Conservation (phyloP, 2,113 vertebrate species). For the Drymodes brunneopygia region DNA sequence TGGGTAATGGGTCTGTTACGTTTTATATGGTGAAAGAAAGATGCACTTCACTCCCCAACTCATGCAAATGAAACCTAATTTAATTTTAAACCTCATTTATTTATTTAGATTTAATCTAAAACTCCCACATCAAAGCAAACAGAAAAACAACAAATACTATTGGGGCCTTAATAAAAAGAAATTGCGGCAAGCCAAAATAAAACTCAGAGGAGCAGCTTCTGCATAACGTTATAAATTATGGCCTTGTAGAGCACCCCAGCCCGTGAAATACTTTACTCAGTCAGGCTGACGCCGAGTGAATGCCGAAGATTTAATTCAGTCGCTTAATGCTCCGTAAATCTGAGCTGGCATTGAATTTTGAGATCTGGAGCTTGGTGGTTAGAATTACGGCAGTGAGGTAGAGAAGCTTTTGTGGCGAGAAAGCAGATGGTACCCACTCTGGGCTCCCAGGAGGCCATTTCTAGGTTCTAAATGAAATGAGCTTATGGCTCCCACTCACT, state of each 20-base stretch:
- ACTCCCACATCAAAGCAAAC: conserved; percentile 64
- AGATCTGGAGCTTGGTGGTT: conserved; percentile 37
- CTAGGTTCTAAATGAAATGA: conserved; percentile 55
- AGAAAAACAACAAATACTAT: conserved; percentile 55
- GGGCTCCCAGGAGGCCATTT: conserved; percentile 34
- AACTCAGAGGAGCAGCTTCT: conserved; percentile 52
- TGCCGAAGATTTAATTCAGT: conserved; percentile 61
- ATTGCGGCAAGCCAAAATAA: conserved; percentile 54
- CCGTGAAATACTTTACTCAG: conserved; percentile 61
- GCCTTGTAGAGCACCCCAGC: conserved; percentile 56
- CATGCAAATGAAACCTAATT: conserved; percentile 45
- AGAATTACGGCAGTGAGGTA: conserved; percentile 10
- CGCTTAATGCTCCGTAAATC: conserved; percentile 52
- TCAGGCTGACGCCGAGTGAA: conserved; percentile 43
- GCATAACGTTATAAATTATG: conserved; percentile 56
- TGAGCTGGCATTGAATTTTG: conserved; percentile 34
- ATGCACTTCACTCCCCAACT: not conserved
- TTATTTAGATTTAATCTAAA: conserved; percentile 62
- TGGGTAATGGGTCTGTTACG: conserved; percentile 22
- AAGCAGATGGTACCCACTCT: not conserved
- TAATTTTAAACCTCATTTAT: conserved; percentile 61
- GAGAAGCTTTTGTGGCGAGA: conserved; percentile 4
- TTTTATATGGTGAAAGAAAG: conserved; percentile 21
- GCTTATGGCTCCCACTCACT: conserved; percentile 52
- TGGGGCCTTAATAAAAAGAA: conserved; percentile 65